A percentile compares a stretch with the other conserved stretches of the same genome.
Conservation (phyloP, 2,113 vertebrate genomes). For the pig (Sus scrofa) region T2T-Sscrofa CM000827.6:101119501-101120000, state of each 20-base stretch:
- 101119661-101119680: not conserved
- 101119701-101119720: not conserved
- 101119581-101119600: not conserved
- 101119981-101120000: not conserved
- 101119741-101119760: not conserved
- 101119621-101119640: not conserved
- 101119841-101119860: not conserved
- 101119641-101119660: not conserved
- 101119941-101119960: not conserved
- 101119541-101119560: not conserved
- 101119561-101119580: not conserved
- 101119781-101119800: not conserved
- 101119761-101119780: not conserved
- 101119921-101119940: not conserved
- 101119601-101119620: not conserved
- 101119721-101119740: not conserved
- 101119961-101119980: not conserved
- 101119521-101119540: not conserved
- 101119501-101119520: not conserved
- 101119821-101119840: accelerated
- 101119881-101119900: not conserved
- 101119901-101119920: not conserved
- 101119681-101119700: not conserved
- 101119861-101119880: not conserved
- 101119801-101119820: not conserved